phyloP scores from a whole-genome alignment of 2,113 vertebrate genomes.

The Leiothrix lutea region DNA sequence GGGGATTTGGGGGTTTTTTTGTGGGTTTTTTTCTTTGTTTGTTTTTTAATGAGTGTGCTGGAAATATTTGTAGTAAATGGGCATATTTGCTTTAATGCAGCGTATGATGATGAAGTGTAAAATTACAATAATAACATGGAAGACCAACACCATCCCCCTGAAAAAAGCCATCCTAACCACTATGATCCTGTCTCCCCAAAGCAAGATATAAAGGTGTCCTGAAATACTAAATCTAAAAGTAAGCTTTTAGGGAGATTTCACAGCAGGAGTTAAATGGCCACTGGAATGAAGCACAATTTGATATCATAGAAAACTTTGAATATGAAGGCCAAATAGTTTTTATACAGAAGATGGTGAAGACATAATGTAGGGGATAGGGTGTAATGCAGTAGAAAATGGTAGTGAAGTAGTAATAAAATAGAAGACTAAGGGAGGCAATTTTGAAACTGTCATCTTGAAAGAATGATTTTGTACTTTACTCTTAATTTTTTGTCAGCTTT shows the following conservation, averaged over 20 bases:
- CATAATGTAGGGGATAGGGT: not conserved
- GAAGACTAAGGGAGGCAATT: not conserved
- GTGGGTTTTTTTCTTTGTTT: rapidly evolving
- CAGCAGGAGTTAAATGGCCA: not conserved
- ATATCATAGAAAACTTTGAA: not conserved
- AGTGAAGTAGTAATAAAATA: not conserved
- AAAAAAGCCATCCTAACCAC: not conserved
- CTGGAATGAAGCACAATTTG: not conserved
- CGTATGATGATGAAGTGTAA: not conserved
- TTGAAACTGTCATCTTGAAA: not conserved
- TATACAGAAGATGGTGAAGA: not conserved
- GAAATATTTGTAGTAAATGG: not conserved
- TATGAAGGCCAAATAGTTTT: not conserved
- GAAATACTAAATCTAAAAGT: not conserved
- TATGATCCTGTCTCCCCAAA: not conserved
- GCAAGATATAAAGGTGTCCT: not conserved
- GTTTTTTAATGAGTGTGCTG: not conserved
- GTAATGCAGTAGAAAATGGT: not conserved
- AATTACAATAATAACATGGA: not conserved
- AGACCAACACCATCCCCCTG: rapidly evolving
- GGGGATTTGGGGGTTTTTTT: rapidly evolving
- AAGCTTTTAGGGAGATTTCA: not conserved
- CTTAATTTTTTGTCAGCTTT: not conserved
- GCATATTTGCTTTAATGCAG: not conserved
- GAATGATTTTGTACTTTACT: not conserved